A percentile compares a stretch with the other conserved stretches of the same genome.
Evolutionary conservation across 2,113 vertebrate species (phyloP).

Genomic region (Xenopus tropicalis): UCB_Xtro_10.0 CM004449.2:83151001-83151500

Average conservation of each 20-base stretch:
- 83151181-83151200: conserved; percentile 5
- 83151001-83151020: not conserved
- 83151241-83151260: conserved; percentile 22
- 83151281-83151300: not conserved
- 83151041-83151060: not conserved
- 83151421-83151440: too few relatives aligned
- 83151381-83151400: too few relatives aligned
- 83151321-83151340: too few relatives aligned
- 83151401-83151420: too few relatives aligned
- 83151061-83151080: conserved; percentile 9
- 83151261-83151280: conserved; percentile 23
- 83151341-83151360: too few relatives aligned
- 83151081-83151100: conserved; percentile 8
- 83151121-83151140: conserved; percentile 3
- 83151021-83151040: not conserved
- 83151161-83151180: conserved; percentile 8
- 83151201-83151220: conserved; percentile 22
- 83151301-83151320: too few relatives aligned
- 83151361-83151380: too few relatives aligned
- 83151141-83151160: conserved; percentile 2
- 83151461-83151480: too few relatives aligned
- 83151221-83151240: conserved; percentile 24
- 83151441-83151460: too few relatives aligned
- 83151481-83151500: too few relatives aligned
- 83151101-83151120: not conserved